Conservation (phyloP, 2,113 vertebrate species). For the Rafetus swinhoei region DNA sequence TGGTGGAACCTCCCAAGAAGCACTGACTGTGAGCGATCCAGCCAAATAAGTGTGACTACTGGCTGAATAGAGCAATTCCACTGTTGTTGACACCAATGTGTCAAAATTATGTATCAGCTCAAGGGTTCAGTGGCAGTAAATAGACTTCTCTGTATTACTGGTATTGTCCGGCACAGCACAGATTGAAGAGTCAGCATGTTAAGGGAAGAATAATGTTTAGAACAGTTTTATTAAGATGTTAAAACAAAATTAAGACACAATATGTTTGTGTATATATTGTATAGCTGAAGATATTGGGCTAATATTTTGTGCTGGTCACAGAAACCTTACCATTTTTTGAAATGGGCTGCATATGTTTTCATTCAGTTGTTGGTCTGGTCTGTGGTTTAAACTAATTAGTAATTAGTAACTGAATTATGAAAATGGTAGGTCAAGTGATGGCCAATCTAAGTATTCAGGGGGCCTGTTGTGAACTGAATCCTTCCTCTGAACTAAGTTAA, state of each 20-base stretch:
- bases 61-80: constrained; percentile 57
- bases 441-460: constrained; percentile 39
- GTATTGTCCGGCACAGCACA: neutral
- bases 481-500: constrained; percentile 55
- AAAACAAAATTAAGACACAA: constrained; percentile 49
- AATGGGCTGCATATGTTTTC: constrained; percentile 54
- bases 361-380: constrained; percentile 54
- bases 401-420: constrained; percentile 65
- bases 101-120: constrained; percentile 40
- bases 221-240: constrained; percentile 61
- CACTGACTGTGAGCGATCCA: constrained; percentile 78
- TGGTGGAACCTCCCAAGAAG: constrained; percentile 89
- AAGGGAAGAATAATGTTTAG: constrained; percentile 46
- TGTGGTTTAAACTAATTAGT: constrained; percentile 44
- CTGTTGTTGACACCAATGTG: constrained; percentile 2
- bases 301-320: constrained; percentile 73
- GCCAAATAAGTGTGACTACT: neutral
- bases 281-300: constrained; percentile 61
- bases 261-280: constrained; percentile 68
- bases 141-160: constrained; percentile 21
- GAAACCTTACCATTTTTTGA: constrained; percentile 65
- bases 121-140: constrained; percentile 7
- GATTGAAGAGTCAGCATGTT: constrained; percentile 44
- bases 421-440: constrained; percentile 16
- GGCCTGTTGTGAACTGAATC: constrained; percentile 39